These are phyloP conservation scores for Cephalopterus ornatus DNA, from an alignment of 2,113 vertebrate genomes.

Conservation along the genomic window DNA sequence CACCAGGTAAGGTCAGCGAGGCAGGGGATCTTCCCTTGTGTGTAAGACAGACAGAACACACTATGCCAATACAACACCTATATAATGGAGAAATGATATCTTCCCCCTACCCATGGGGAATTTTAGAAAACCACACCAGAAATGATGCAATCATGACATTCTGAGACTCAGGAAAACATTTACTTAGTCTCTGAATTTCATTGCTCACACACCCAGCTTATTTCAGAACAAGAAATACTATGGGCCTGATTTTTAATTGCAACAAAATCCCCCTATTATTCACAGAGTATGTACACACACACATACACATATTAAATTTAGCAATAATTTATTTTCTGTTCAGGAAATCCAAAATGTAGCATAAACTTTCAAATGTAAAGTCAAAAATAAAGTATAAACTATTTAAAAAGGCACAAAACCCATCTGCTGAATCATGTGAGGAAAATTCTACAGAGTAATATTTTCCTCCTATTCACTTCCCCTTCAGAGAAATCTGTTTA, in stretches of 20 bases:
- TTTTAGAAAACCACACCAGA: not conserved
- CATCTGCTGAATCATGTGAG: not conserved
- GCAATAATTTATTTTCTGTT: not conserved
- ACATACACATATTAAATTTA: not conserved
- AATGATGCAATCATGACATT: not conserved
- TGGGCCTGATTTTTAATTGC: not conserved
- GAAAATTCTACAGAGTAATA: not conserved
- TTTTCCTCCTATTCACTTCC: not conserved
- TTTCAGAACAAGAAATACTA: not conserved
- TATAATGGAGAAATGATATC: not conserved
- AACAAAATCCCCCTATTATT: not conserved
- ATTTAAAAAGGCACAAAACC: not conserved
- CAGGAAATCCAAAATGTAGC: not conserved
- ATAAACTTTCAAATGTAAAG: not conserved
- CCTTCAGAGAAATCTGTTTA: not conserved
- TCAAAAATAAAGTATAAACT: not conserved
- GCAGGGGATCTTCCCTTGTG: not conserved
- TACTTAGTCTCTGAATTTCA: not conserved
- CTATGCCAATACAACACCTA: accelerated
- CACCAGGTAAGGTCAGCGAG: not conserved
- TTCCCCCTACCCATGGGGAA: not conserved
- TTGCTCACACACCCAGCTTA: not conserved
- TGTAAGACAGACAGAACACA: not conserved
- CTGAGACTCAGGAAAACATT: not conserved
- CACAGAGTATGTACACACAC: not conserved